Conservation (phyloP, 2,797 vertebrate genomes). For the Arctocebus calabarensis region DNA sequence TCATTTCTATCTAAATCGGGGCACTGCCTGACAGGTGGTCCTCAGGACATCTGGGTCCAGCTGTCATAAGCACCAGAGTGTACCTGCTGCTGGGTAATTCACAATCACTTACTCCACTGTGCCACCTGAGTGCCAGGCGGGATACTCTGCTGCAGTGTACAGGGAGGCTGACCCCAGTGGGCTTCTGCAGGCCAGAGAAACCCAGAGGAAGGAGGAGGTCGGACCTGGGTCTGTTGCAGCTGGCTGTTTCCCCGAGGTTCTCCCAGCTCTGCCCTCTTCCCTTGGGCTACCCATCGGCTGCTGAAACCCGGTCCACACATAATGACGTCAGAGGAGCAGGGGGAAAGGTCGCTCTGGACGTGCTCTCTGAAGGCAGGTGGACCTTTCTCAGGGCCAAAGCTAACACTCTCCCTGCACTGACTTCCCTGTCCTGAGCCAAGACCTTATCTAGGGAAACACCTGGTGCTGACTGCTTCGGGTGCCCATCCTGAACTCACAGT, state of each 20-base stretch:
- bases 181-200: background rate
- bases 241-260: background rate
- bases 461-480: background rate
- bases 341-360: background rate
- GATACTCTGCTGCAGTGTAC: accelerated
- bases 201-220: background rate
- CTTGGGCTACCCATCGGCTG: accelerated
- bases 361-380: accelerated
- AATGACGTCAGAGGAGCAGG: background rate
- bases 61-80: accelerated
- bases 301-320: background rate
- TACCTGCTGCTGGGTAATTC: no score
- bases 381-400: background rate
- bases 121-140: background rate
- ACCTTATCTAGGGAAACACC: background rate
- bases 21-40: no score
- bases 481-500: background rate
- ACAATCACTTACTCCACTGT: accelerated
- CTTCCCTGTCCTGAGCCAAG: background rate
- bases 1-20: background rate
- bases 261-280: background rate
- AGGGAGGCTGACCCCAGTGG: background rate
- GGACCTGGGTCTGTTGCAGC: accelerated
- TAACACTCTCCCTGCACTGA: background rate
- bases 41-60: background rate